These are phyloP conservation scores for Pelosia muscerda DNA, from an alignment of 2,888 invertebrate species.

Conservation along the genomic window DNA sequence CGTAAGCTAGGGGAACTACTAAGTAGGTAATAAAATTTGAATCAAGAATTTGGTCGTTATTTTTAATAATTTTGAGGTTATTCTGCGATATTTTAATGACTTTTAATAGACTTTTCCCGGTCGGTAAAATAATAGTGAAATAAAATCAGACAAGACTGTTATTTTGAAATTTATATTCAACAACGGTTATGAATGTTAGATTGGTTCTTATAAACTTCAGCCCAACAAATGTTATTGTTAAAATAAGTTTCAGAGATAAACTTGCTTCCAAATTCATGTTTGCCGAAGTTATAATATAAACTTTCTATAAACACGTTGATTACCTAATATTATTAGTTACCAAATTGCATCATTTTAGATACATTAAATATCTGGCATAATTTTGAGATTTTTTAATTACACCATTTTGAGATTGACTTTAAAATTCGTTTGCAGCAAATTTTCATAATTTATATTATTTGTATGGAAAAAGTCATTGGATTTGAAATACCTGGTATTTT, in stretches of 20 bases:
- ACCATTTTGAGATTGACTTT: too few relatives aligned
- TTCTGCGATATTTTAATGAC: background rate
- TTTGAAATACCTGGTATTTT: background rate
- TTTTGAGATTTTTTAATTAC: too few relatives aligned
- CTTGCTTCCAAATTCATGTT: background rate
- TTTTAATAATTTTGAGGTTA: constrained; percentile 6
- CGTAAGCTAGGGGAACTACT: constrained; percentile 48
- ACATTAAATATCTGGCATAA: background rate
- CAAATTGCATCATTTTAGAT: background rate
- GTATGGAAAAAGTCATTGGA: background rate
- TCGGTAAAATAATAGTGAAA: background rate
- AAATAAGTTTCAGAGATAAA: constrained; percentile 4
- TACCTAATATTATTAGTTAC: background rate
- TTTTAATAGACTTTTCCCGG: too few relatives aligned
- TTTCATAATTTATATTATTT: background rate
- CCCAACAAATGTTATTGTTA: background rate
- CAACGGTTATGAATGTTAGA: background rate
- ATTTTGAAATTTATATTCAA: background rate
- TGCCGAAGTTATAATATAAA: background rate
- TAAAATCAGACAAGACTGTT: background rate
- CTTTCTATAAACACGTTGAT: background rate
- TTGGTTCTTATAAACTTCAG: background rate
- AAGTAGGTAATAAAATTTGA: background rate
- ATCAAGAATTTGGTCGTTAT: constrained; percentile 11
- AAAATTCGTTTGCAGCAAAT: background rate